Evolutionary conservation across 92 coral and sea anemone species (phyloP).

Genomic region (Metridium senile): DNA sequence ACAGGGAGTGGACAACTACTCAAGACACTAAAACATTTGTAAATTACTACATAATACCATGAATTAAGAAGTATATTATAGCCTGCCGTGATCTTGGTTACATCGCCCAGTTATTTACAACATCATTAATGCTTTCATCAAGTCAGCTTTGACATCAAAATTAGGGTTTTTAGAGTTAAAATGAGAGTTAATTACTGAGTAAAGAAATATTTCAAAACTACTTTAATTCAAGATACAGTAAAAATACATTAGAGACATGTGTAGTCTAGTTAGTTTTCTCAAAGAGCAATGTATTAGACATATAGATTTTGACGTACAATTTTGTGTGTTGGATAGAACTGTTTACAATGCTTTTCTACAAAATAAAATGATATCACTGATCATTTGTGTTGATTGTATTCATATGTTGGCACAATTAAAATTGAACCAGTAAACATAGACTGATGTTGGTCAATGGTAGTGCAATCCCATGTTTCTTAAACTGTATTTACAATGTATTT

Average conservation of each 20-base stretch:
- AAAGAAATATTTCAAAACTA: background rate
- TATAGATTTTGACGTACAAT: background rate
- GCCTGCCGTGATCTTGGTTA: background rate
- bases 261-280: background rate
- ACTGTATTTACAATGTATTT: too few species aligned
- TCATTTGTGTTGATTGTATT: background rate
- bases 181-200: background rate
- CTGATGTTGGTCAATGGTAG: too few species aligned
- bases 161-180: background rate
- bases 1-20: background rate
- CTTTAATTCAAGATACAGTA: background rate
- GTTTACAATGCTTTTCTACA: conserved; percentile 17
- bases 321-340: background rate
- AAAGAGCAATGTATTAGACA: background rate
- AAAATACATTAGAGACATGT: background rate
- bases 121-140: background rate
- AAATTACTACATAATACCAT: background rate
- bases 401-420: too few species aligned
- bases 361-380: conserved; percentile 17
- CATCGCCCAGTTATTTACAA: background rate
- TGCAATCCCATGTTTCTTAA: too few species aligned
- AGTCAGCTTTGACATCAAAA: background rate
- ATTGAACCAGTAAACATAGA: too few species aligned
- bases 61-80: background rate
- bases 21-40: background rate